Conservation (phyloP, 2,797 vertebrate genomes). For the Alauda arvensis region DNA sequence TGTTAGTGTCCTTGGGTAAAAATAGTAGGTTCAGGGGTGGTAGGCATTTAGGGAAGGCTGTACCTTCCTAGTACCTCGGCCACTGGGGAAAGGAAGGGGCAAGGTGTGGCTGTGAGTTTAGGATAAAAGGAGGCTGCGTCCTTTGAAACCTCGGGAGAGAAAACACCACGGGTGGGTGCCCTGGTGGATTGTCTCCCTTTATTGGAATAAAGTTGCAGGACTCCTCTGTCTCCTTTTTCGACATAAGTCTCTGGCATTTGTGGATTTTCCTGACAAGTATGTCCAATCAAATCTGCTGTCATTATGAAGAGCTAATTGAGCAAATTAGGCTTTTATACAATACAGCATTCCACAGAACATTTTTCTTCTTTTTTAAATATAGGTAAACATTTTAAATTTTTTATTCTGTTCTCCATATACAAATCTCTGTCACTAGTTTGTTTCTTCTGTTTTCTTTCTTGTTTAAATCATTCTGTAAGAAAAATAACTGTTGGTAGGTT, state of each 20-base stretch:
- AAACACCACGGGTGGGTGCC: accelerated
- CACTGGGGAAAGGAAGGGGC: neutral
- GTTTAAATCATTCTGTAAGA: neutral
- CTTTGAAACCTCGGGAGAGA: accelerated
- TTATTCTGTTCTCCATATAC: neutral
- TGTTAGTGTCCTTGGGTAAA: neutral
- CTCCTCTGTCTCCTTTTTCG: neutral
- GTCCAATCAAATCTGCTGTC: neutral
- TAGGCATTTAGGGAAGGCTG: neutral
- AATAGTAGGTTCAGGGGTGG: neutral
- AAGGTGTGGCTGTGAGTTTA: accelerated
- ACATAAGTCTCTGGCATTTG: neutral
- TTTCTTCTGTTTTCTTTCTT: neutral
- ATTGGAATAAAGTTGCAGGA: neutral
- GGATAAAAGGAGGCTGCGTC: neutral
- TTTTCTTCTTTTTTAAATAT: neutral
- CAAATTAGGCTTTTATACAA: neutral
- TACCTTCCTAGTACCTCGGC: neutral
- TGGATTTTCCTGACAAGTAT: neutral
- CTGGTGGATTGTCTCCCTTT: neutral
- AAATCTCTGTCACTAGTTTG: neutral
- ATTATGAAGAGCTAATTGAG: neutral
- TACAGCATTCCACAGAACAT: neutral
- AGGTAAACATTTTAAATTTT: neutral
- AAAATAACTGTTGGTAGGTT: neutral